phyloP scores from a whole-genome alignment of 2,888 invertebrate species.

The Hybos culiciformis region DNA sequence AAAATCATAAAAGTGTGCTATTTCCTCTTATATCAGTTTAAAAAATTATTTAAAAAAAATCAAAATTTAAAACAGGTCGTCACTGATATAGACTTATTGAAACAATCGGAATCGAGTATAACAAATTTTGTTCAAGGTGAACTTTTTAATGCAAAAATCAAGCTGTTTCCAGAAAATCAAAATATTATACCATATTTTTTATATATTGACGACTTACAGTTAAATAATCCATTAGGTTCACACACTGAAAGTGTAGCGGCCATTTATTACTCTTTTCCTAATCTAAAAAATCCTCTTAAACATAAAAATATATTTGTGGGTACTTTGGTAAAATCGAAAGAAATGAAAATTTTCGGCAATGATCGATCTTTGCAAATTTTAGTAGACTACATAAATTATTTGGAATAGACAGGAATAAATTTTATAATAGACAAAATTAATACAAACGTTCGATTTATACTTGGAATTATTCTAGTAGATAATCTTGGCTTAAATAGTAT shows the following conservation, averaged over 20 bases:
- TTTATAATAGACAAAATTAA: neutral
- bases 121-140: neutral
- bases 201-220: neutral
- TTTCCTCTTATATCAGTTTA: too few species aligned
- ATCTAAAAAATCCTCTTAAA: neutral
- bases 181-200: neutral
- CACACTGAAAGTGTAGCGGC: neutral
- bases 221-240: neutral
- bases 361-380: constrained; percentile 6
- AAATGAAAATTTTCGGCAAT: constrained; percentile 10
- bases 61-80: too few species aligned
- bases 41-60: too few species aligned
- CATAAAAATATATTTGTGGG: neutral
- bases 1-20: too few species aligned
- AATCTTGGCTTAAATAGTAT: constrained; percentile 11
- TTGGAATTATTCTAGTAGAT: constrained; percentile 10
- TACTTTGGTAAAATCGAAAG: neutral
- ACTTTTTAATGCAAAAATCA: neutral
- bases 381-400: constrained; percentile 3
- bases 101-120: neutral
- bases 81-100: too few species aligned
- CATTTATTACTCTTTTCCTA: neutral
- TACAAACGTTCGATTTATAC: constrained; percentile 7
- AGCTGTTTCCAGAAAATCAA: neutral
- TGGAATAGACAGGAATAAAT: constrained; percentile 6